Conservation (phyloP, 2,113 vertebrate genomes). For the Rhynchopsitta pachyrhyncha region DNA sequence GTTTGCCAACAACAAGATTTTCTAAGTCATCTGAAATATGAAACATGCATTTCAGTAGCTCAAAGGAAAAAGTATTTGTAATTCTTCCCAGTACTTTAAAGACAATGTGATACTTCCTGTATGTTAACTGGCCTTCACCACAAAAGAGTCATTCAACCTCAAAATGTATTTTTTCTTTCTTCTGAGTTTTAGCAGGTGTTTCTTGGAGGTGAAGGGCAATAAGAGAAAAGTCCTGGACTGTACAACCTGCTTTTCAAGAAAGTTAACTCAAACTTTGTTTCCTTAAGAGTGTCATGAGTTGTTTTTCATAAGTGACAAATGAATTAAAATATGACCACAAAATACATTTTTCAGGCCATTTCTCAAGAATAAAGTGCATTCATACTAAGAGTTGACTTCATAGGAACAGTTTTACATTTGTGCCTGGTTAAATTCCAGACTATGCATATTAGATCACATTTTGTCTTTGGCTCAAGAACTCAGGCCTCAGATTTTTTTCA, state of each 20-base stretch:
- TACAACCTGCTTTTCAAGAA: not conserved
- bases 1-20: not conserved
- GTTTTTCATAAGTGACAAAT: not conserved
- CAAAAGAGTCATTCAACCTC: not conserved
- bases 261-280: not conserved
- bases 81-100: not conserved
- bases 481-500: not conserved
- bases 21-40: not conserved
- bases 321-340: not conserved
- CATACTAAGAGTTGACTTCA: not conserved
- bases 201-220: not conserved
- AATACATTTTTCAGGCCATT: not conserved
- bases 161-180: not conserved
- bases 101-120: not conserved
- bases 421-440: not conserved
- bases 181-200: not conserved
- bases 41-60: not conserved
- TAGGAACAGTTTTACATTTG: not conserved
- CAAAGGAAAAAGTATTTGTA: not conserved
- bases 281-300: not conserved
- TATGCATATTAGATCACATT: not conserved
- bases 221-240: not conserved
- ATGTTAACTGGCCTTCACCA: not conserved
- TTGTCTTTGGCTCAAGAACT: not conserved
- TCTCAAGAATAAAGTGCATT: not conserved